These are phyloP conservation scores for Xenus cinereus DNA, from an alignment of 2,113 vertebrate species.

Conservation along the genomic window DNA sequence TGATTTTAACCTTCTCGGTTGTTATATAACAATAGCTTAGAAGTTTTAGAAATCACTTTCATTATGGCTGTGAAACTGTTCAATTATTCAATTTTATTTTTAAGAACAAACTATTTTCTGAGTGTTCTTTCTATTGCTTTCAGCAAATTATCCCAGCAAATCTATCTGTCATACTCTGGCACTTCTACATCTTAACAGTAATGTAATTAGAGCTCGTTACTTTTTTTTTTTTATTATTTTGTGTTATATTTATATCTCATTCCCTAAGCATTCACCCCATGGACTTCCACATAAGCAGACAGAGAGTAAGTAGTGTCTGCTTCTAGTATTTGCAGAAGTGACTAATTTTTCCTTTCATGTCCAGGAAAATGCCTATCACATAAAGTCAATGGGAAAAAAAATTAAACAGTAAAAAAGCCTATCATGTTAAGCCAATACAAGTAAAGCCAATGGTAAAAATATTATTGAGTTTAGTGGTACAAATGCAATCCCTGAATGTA, in stretches of 20 bases:
- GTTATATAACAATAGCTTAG: slow-evolving; percentile 48
- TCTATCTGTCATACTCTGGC: background rate
- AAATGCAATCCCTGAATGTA: background rate
- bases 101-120: background rate
- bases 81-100: slow-evolving; percentile 13
- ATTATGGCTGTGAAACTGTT: slow-evolving; percentile 19
- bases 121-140: background rate
- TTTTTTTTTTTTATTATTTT: background rate
- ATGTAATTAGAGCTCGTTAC: background rate
- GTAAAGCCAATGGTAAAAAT: background rate
- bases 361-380: background rate
- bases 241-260: background rate
- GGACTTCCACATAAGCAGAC: background rate
- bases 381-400: background rate
- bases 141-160: background rate
- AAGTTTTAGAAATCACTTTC: slow-evolving; percentile 36
- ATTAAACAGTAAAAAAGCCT: background rate
- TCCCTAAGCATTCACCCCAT: background rate
- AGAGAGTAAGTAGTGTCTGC: background rate
- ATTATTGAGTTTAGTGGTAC: background rate
- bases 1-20: slow-evolving; percentile 42
- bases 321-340: background rate
- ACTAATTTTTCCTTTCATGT: background rate
- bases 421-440: background rate
- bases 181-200: background rate